Base-by-base conservation (phyloP, 2,113 vertebrate genomes). In the Sinocyclocheilus grahami region DNA sequence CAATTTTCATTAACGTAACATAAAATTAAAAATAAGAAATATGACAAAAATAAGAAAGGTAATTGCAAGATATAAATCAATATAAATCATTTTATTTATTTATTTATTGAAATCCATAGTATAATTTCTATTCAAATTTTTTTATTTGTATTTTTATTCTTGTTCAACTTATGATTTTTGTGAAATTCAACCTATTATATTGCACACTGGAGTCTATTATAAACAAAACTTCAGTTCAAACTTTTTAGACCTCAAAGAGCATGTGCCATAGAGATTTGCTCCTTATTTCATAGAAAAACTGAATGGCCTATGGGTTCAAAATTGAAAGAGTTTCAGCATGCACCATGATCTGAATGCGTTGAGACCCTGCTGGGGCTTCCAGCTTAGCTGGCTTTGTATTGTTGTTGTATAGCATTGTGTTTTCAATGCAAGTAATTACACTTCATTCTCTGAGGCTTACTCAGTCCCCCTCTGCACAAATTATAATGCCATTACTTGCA, bases 371-470 rank as follows among this genome's bases (percentile, higher is more conserved):
- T 48, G 37, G 37, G 78, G 79, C 5, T 82, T 81, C 16, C 37
- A 48, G 78, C 78, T 81, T 18, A 81, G 60, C 22, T 24, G 39
- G 33, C 78, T 65, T 48, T 81, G 60, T 42, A 65, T 27, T 81
- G 78, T 81, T 81, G 78, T 65, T 81, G 60, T 65, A 24, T 65
- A 65, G 39, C n/a, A 30, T 81, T 81, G 58, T 81, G 39, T 65
- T 81, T 81, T 39, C 60, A 46, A 63, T 81, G 39, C 37, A 81
- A 81, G 60, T 81, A 81, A 81, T 65, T 81, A 65, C 79, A 65
- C 60, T n/a, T 46, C 58, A 81, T 3, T 81, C 60, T 81, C 37
- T 62, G 11, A 58, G 33, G 58, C 58, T 24, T 42, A 14, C 22
- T 42, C 55, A 60, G 1, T 39, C 30, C 13, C 55, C 30, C 78